phyloP scores from a whole-genome alignment of 1,140 invertebrate genomes.

The Scaptomyza pallida region DNA sequence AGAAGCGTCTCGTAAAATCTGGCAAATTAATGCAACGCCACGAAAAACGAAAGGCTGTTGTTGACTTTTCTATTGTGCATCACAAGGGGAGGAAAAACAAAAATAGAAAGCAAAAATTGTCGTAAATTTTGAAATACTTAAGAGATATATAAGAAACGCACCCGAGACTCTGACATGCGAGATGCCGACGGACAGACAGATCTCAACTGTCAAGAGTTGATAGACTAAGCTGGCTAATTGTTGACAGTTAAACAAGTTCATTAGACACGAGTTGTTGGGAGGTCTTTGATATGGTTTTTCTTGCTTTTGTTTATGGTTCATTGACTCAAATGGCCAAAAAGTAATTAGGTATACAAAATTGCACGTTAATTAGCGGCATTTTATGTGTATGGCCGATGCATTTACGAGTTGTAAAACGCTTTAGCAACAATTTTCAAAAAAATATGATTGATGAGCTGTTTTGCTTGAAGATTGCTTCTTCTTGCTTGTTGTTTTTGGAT shows the following conservation, averaged over 20 bases:
- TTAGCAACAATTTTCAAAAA: constrained; percentile 59
- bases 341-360: constrained; percentile 65
- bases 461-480: constrained; percentile 27
- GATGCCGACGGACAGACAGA: constrained; percentile 28
- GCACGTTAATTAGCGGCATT: constrained; percentile 63
- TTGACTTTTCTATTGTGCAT: constrained; percentile 27
- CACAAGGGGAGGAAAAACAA: constrained; percentile 11
- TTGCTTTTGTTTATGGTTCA: constrained; percentile 57
- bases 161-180: constrained; percentile 5
- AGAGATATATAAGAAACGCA: constrained; percentile 37
- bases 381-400: constrained; percentile 51
- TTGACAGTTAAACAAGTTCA: constrained; percentile 71
- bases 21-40: constrained; percentile 43
- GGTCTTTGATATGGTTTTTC: constrained; percentile 16
- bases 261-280: constrained; percentile 49
- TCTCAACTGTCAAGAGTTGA: constrained; percentile 28
- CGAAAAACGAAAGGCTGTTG: background rate
- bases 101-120: constrained; percentile 40
- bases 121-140: constrained; percentile 62
- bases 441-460: constrained; percentile 71
- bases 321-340: constrained; percentile 55
- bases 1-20: constrained; percentile 14
- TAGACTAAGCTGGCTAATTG: constrained; percentile 62
- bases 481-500: background rate
- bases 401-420: constrained; percentile 71